Evolutionary conservation across 1,140 invertebrate genomes (phyloP), one percentile per base, ranked within the genome.

Genomic region (Globodera ellingtonae): DNA sequence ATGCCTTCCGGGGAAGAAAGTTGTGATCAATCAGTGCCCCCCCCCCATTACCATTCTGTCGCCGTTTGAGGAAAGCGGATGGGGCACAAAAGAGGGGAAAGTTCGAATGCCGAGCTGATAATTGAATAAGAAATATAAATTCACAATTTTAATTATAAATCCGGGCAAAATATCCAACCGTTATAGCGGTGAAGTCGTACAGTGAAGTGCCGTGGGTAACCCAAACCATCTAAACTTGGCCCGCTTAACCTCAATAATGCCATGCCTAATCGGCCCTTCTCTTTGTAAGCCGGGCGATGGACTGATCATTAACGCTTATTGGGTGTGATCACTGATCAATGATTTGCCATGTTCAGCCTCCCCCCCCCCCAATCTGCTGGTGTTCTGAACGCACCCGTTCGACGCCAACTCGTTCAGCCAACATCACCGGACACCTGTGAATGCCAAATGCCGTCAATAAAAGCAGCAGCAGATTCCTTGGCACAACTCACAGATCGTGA

Each of bases 171-270:
- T 13, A 48, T 24, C 65, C 24, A 21, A 77, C 75, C 46, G 62
- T 21, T 15, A 87, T 72, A 47, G 88, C 84, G 6, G 86, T 84
- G 71, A 82, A 88, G 67, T 89, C 87, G 72, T 89, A 89, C 21
- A 89, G 70, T 10, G 88, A 89, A 24, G 87, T 88, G 21, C 87
- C 87, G 72, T 88, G 87, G 2, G 87, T 88, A 4, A 88, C 86
- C 87, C 88, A 88, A 67, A 88, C 79, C 13, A 89, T 44, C 86
- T 87, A 47, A 35, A 35, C 2, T 35, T 35, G 35, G 35, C 0
- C 35, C 35, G 35, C 3, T 35, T 35, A 35, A 3, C 35, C 35
- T 35, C 35, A 35, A 35, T 35, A 35, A 35, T 35, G 35, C 35
- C 35, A 35, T 35, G 35, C 1, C 35, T 2, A 35, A 35, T 35